A percentile compares a stretch with the other conserved stretches of the same genome.
Conservation (phyloP, 2,888 invertebrate species). For the Cremastinae sp. region DNA sequence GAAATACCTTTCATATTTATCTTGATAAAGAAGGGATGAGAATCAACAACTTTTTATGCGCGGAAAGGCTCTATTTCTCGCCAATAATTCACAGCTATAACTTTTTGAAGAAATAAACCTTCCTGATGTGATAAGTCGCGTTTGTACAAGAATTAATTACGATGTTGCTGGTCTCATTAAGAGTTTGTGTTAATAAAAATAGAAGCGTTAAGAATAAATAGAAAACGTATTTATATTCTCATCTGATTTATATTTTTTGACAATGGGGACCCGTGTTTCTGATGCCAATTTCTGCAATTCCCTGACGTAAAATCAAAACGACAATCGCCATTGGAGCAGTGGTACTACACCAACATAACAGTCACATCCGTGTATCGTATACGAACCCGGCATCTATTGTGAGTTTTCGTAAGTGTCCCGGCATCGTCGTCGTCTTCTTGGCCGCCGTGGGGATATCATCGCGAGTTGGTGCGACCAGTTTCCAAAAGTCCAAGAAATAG, state of each 20-base stretch:
- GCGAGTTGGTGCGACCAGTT: constrained; percentile 64
- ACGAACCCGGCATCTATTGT: constrained; percentile 32
- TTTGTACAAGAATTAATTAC: neutral
- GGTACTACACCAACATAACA: constrained; percentile 53
- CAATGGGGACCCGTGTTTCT: constrained; percentile 4
- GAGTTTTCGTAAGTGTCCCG: constrained; percentile 53
- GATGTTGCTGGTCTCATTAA: neutral
- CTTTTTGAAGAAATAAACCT: neutral
- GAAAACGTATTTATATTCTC: no score
- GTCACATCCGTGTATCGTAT: constrained; percentile 25
- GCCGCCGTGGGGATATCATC: constrained; percentile 58
- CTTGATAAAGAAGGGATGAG: constrained; percentile 19
- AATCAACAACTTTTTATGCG: constrained; percentile 2
- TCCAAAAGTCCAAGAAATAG: constrained; percentile 69
- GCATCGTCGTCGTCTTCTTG: constrained; percentile 48
- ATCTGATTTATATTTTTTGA: no score
- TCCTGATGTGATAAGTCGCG: neutral
- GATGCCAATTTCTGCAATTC: constrained; percentile 61
- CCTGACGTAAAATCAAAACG: constrained; percentile 68
- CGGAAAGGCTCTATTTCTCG: neutral
- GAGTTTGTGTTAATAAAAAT: no score
- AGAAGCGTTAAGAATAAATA: no score
- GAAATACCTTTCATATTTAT: constrained; percentile 32
- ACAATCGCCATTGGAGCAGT: constrained; percentile 64
- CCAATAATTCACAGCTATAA: neutral